phyloP scores from a whole-genome alignment of 2,888 invertebrate species.

The Spicauda simplicius region DNA sequence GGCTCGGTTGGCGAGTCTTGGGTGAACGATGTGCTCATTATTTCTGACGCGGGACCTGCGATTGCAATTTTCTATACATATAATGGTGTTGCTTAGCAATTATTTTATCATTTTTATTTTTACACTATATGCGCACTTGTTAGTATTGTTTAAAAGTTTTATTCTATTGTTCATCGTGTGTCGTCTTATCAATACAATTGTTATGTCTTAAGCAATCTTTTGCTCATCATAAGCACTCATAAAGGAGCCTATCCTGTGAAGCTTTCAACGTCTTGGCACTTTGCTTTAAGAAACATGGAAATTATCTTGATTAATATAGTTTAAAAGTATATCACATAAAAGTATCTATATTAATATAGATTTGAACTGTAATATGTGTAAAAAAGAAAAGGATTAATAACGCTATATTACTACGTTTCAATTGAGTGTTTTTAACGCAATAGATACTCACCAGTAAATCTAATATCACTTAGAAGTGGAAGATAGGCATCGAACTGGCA shows the following conservation, averaged over 20 bases:
- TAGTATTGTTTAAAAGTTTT: neutral
- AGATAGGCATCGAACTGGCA: conserved; percentile 67
- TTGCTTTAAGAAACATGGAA: no score
- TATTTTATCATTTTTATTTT: neutral
- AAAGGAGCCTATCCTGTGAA: no score
- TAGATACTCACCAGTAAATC: conserved; percentile 73
- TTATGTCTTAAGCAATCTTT: neutral
- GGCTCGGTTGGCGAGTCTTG: conserved; percentile 79
- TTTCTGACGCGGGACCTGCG: conserved; percentile 73
- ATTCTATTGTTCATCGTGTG: neutral
- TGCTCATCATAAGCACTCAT: no score
- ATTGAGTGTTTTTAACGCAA: no score
- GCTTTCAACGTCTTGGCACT: no score
- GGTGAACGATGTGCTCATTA: conserved; percentile 78
- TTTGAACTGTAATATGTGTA: no score
- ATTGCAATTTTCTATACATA: conserved; percentile 14
- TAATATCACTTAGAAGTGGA: conserved; percentile 73
- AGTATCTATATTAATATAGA: no score
- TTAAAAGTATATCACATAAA: no score
- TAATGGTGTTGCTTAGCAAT: conserved; percentile 3
- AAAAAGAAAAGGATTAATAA: no score
- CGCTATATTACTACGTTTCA: no score
- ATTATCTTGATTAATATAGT: no score
- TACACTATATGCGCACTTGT: neutral
- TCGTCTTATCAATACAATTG: conserved; percentile 8